These are phyloP conservation scores for Planococcus citri DNA, from an alignment of 1,140 invertebrate species.

Conservation along the genomic window DNA sequence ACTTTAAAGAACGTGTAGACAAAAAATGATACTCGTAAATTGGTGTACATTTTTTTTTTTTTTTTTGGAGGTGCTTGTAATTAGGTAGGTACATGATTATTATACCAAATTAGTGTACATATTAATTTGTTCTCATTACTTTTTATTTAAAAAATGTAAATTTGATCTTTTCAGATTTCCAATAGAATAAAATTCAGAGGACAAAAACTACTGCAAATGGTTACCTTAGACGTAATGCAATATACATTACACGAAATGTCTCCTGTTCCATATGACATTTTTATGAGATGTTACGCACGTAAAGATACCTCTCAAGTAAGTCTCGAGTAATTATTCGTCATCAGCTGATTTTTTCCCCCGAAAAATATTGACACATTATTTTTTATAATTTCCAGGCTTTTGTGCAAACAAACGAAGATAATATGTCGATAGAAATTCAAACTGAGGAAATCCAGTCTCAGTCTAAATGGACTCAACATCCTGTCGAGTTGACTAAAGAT, in stretches of 20 bases:
- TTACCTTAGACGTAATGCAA: not conserved
- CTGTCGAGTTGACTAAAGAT: not conserved
- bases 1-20: too few species aligned
- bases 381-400: not conserved
- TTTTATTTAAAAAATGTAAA: too few species aligned
- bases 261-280: not conserved
- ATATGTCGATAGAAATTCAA: not conserved
- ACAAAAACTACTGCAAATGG: not conserved
- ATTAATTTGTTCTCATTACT: too few species aligned
- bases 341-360: too few species aligned
- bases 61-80: too few species aligned
- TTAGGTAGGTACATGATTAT: too few species aligned
- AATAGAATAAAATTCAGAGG: not conserved
- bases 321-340: too few species aligned
- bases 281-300: constrained; percentile 4
- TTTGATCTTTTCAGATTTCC: not conserved
- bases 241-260: not conserved
- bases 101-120: too few species aligned
- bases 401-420: constrained; percentile 1
- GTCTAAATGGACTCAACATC: not conserved
- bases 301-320: not conserved
- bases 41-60: too few species aligned
- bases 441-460: not conserved
- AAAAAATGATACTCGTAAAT: too few species aligned
- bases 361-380: not conserved